A percentile compares a stretch with the other conserved stretches of the same genome.
These are phyloP conservation scores for Erpobdella octoculata DNA, from an alignment of 2,888 invertebrate species.

Conservation along the genomic window DNA sequence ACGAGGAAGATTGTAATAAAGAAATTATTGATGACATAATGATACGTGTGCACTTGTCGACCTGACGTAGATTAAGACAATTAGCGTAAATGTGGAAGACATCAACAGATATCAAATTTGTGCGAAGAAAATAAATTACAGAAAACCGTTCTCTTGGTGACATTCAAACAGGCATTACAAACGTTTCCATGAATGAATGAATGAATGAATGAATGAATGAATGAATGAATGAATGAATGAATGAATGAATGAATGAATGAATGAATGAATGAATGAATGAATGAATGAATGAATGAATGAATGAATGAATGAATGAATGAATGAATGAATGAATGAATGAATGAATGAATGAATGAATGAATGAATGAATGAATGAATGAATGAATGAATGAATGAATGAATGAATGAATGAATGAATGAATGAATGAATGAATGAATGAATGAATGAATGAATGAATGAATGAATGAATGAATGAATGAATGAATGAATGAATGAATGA, in stretches of 20 bases:
- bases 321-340: slow-evolving; percentile 1
- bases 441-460: background rate
- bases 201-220: background rate
- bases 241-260: slow-evolving; percentile 14
- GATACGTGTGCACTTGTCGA: background rate
- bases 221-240: slow-evolving; percentile 19
- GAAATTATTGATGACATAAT: slow-evolving; percentile 2
- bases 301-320: slow-evolving; percentile 14
- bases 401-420: slow-evolving; percentile 12
- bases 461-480: too few species aligned
- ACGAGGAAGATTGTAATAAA: background rate
- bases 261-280: slow-evolving; percentile 5
- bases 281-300: slow-evolving; percentile 1
- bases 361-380: slow-evolving; percentile 1
- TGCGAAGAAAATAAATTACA: too few species aligned
- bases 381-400: background rate
- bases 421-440: background rate
- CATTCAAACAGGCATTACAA: too few species aligned
- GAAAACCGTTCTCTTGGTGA: too few species aligned
- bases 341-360: background rate
- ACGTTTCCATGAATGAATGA: background rate
- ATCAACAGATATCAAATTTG: too few species aligned
- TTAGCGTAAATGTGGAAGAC: too few species aligned
- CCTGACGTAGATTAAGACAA: background rate
- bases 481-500: too few species aligned